Percentiles rank a stretch among this genome's conserved stretches.
Conservation (phyloP, 2,888 invertebrate genomes). For the Rhodophaea formosa region DNA sequence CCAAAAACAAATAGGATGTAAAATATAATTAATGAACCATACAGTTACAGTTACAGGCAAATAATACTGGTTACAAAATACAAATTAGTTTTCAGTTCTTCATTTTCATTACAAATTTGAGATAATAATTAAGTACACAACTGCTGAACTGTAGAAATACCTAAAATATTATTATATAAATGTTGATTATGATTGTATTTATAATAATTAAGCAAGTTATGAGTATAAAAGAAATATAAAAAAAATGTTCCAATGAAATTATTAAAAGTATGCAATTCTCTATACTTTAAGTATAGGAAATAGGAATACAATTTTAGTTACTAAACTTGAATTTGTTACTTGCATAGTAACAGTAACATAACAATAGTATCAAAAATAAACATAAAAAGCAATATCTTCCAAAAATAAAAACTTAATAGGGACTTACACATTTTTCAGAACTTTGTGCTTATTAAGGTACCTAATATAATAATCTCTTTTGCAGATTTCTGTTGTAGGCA, state of each 20-base stretch:
- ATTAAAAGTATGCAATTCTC: too few species aligned
- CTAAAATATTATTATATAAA: neutral
- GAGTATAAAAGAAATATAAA: neutral
- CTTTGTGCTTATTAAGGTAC: conserved; percentile 6
- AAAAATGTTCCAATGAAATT: neutral
- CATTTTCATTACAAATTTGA: neutral
- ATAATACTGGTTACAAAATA: conserved; percentile 8
- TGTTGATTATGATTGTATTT: too few species aligned
- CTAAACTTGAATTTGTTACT: neutral
- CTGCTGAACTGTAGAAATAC: neutral
- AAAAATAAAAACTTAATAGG: conserved; percentile 7
- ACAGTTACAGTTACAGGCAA: too few species aligned
- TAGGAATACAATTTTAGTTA: neutral
- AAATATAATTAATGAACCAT: too few species aligned
- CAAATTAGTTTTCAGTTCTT: neutral
- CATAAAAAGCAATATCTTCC: neutral
- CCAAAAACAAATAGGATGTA: too few species aligned
- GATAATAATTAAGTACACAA: conserved; percentile 4
- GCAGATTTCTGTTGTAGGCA: neutral
- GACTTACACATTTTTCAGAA: conserved; percentile 18
- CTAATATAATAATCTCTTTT: neutral
- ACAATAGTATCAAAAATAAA: neutral
- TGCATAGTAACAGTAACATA: neutral
- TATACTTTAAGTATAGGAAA: too few species aligned
- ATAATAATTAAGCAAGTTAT: too few species aligned